These are phyloP conservation scores for Pachypeltis micranthus DNA, from an alignment of 1,140 invertebrate genomes.

Conservation along the genomic window DNA sequence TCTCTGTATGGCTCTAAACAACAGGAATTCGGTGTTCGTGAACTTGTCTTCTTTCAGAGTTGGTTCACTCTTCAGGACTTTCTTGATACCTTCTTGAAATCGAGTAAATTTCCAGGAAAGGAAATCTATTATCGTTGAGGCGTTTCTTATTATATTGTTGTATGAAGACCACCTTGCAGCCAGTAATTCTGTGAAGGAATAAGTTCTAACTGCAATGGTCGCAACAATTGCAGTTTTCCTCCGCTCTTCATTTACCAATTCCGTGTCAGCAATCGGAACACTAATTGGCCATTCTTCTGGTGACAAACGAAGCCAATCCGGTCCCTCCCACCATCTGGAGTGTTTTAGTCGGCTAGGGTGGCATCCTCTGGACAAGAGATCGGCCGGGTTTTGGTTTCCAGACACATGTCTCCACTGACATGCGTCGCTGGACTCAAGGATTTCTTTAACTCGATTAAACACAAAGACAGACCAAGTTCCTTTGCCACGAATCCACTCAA, in stretches of 20 bases:
- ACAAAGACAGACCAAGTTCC: conserved; percentile 33
- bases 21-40: no score
- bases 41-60: background rate
- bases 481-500: conserved; percentile 30
- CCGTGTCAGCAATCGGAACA: background rate
- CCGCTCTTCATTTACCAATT: background rate
- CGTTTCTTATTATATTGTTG: no score
- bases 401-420: background rate
- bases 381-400: background rate
- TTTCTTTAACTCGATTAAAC: conserved; percentile 33
- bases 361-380: background rate
- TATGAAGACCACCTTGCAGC: no score
- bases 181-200: background rate
- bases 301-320: background rate
- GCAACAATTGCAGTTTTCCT: background rate
- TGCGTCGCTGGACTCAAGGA: conserved; percentile 19
- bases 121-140: no score
- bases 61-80: background rate
- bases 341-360: background rate
- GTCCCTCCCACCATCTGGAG: conserved; percentile 13
- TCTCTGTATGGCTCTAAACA: no score
- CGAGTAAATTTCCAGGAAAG: background rate
- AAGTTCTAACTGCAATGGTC: background rate
- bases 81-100: background rate
- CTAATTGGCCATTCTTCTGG: background rate